Base-by-base conservation (phyloP, 2,888 invertebrate genomes). In the Sarcophaga carnaria region DNA sequence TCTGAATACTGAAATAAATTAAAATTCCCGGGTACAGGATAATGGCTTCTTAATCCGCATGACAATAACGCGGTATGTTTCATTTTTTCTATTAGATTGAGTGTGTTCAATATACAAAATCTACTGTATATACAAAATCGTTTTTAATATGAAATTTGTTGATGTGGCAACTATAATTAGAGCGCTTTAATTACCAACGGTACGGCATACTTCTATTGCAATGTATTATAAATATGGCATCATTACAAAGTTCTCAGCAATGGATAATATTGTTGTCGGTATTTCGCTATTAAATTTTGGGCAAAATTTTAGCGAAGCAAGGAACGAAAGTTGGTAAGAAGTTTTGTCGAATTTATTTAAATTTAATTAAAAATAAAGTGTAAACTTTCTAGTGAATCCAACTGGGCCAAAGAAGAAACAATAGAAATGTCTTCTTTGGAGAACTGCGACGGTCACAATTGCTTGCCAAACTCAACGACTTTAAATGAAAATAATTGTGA, bases 231-330 rank as follows among this genome's bases (percentile, higher is more conserved):
- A 37, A 10, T 37, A 37, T 37, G 37, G 37, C 37, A 37, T 37
- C 37, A 37, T 37, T 37, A 37, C 10, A 8, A 37, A 37, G 37
- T 37, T 37, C 37, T 37, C 37, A 37, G 37, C 37, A 37, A 92
- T 92, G 93, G 93, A 92, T 88, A 90, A 91, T 60, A 91, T 92
- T 86, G 91, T 93, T 80, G 90, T 89, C 74, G 91, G 92, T 77
- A 90, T 92, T 79, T 90, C 92, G 45, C 90, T 90, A 77, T 92
- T 92, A 72, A 91, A 87, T 90, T 92, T 91, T 89, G 89, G 89
- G 82, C 91, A 89, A 88, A 89, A 85, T 89, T 89, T 77, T 17
- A 83, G 81, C 72, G 88, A 88, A 60, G 87, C 89, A 76, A 76
- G 90, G 27, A 88, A 90, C 49, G 91, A 90, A 85, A 92, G 91